Conservation (phyloP, 2,797 vertebrate genomes). For the Sparidentex hasta region DNA sequence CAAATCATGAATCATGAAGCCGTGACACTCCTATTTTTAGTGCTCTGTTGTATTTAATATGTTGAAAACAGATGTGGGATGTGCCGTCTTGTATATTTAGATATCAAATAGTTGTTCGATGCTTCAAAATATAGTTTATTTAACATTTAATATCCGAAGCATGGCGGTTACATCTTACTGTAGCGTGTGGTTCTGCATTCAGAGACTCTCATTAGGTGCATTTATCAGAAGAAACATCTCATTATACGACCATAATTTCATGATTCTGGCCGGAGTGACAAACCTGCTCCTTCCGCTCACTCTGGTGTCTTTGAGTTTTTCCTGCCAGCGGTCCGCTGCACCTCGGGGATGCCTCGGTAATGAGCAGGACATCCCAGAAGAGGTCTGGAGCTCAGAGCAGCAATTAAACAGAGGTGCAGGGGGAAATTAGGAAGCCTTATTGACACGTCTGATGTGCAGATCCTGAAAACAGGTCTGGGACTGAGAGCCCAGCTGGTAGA, state of each 20-base stretch:
- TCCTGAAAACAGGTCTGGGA: slow-evolving; percentile 40
- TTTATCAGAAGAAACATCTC: background rate
- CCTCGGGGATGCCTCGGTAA: slow-evolving; percentile 57
- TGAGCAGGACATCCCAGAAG: slow-evolving; percentile 64
- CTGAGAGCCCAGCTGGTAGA: slow-evolving; percentile 9
- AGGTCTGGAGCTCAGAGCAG: slow-evolving; percentile 22
- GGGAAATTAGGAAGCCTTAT: slow-evolving; percentile 44
- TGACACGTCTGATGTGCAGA: slow-evolving; percentile 46
- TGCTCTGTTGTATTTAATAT: no score
- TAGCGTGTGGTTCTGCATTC: background rate
- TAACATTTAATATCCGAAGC: background rate
- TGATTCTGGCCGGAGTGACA: slow-evolving; percentile 10
- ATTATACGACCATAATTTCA: background rate
- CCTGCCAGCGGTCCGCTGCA: background rate
- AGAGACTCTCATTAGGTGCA: background rate
- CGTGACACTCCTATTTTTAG: no score
- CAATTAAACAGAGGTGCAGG: slow-evolving; percentile 44
- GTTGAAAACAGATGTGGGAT: no score
- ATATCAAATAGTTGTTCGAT: no score
- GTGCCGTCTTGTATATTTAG: no score
- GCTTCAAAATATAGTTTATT: no score
- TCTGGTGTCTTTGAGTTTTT: background rate
- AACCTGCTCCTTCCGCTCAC: background rate
- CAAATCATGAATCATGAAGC: no score
- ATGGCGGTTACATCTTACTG: background rate